Evolutionary conservation across 2,888 invertebrate species (phyloP).

Genomic region (Himalopsyche kuldschensis): DNA sequence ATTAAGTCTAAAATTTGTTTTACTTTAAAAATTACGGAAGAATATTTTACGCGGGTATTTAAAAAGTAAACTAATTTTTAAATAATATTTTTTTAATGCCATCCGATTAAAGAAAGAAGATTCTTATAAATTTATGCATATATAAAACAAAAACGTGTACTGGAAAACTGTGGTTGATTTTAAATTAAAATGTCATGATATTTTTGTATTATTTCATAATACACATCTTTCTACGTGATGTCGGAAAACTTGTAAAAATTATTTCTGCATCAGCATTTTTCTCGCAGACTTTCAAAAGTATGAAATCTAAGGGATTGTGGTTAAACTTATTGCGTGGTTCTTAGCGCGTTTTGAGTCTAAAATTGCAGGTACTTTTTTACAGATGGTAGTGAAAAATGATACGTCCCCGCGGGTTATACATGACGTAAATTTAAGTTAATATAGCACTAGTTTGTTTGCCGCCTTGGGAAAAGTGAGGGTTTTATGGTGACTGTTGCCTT

Average conservation of each 20-base stretch:
- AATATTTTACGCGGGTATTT: too few relatives aligned
- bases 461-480: background rate
- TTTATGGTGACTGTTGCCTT: background rate
- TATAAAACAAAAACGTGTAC: too few relatives aligned
- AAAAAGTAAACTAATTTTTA: too few relatives aligned
- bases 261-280: background rate
- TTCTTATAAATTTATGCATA: too few relatives aligned
- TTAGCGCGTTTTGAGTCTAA: background rate
- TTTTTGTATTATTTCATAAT: background rate
- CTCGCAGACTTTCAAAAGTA: background rate
- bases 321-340: background rate
- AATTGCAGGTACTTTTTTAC: background rate
- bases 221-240: background rate
- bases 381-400: constrained; percentile 12
- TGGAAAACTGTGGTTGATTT: too few relatives aligned
- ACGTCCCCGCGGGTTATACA: constrained; percentile 3
- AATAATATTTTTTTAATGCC: too few relatives aligned
- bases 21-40: too few relatives aligned
- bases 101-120: too few relatives aligned
- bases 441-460: background rate
- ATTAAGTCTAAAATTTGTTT: too few relatives aligned
- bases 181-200: background rate
- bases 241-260: background rate
- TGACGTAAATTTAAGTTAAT: constrained; percentile 5
- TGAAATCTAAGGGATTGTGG: background rate